Evolutionary conservation across 2,888 invertebrate genomes (phyloP).

Genomic region (Cheilosia urbana): DNA sequence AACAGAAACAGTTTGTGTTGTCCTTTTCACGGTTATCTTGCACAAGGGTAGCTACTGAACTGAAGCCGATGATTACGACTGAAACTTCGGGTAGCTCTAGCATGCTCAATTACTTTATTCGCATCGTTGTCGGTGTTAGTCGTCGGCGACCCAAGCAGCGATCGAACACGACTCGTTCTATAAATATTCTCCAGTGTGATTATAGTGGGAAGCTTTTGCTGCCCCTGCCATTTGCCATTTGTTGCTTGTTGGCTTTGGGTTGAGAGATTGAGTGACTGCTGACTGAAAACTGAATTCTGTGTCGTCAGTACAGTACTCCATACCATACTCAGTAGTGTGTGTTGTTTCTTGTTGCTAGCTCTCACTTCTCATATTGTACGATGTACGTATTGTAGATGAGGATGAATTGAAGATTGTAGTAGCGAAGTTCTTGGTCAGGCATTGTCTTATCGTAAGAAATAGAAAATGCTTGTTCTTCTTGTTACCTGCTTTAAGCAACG

Average conservation of each 20-base stretch:
- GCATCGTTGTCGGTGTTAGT: constrained; percentile 15
- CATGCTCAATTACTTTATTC: constrained; percentile 54
- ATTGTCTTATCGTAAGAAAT: constrained; percentile 7
- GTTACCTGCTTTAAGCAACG: constrained; percentile 3
- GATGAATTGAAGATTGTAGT: background rate
- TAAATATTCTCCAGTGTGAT: constrained; percentile 36
- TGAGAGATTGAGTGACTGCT: constrained; percentile 21
- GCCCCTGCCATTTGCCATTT: too few species aligned
- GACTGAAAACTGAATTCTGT: constrained; percentile 11
- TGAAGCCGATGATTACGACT: constrained; percentile 45
- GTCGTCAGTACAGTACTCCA: too few species aligned
- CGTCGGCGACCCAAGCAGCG: background rate
- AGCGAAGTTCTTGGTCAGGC: constrained; percentile 21
- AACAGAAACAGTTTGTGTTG: constrained; percentile 11
- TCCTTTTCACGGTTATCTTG: constrained; percentile 31
- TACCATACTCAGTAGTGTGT: constrained; percentile 2
- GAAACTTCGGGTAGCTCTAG: constrained; percentile 35
- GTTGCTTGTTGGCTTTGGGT: background rate
- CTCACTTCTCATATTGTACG: constrained; percentile 5
- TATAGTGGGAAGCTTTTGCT: constrained; percentile 11
- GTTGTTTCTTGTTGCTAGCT: background rate
- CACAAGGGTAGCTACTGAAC: constrained; percentile 67
- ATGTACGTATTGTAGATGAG: background rate
- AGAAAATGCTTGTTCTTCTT: constrained; percentile 2
- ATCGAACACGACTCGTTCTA: constrained; percentile 46